Evolutionary conservation across 1,140 invertebrate genomes (phyloP).

Genomic region (Trichoplusia ni): DNA sequence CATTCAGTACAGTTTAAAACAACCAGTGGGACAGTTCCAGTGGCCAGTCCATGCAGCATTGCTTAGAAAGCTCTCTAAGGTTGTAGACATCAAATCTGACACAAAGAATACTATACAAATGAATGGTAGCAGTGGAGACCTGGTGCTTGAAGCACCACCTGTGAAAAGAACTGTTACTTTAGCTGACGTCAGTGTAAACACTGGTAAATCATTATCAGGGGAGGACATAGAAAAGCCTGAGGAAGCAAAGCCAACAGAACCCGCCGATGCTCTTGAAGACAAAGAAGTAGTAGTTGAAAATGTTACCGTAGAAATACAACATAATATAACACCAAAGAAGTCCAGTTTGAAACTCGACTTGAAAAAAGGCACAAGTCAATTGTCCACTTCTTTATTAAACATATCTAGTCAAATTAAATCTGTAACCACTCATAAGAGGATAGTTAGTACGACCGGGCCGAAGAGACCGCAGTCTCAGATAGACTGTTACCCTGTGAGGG

Average conservation of each 20-base stretch:
- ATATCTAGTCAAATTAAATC: conserved; percentile 79
- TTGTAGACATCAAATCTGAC: conserved; percentile 74
- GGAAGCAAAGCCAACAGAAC: conserved; percentile 33
- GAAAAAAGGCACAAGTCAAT: conserved; percentile 68
- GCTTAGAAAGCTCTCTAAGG: conserved; percentile 70
- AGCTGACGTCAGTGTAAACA: conserved; percentile 71
- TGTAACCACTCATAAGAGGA: conserved; percentile 73
- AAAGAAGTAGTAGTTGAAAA: conserved; percentile 67
- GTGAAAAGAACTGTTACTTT: conserved; percentile 58
- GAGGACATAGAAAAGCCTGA: conserved; percentile 45
- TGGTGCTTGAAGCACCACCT: conserved; percentile 49
- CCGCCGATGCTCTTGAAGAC: conserved; percentile 32
- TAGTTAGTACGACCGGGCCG: conserved; percentile 69
- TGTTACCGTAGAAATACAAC: conserved; percentile 75
- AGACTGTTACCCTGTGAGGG: conserved; percentile 47
- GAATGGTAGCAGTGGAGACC: conserved; percentile 64
- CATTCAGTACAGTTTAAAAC: conserved; percentile 60
- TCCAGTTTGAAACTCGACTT: conserved; percentile 72
- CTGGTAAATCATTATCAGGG: conserved; percentile 63
- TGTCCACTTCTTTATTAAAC: conserved; percentile 71
- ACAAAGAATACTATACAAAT: conserved; percentile 55
- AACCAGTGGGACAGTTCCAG: conserved; percentile 55
- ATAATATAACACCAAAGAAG: conserved; percentile 75
- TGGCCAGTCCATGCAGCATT: conserved; percentile 73
- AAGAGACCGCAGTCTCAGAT: conserved; percentile 52